Evolutionary conservation across 2,888 invertebrate species (phyloP), one percentile per base, ranked within the genome.

Genomic region (Tetrapedia diversipes): DNA sequence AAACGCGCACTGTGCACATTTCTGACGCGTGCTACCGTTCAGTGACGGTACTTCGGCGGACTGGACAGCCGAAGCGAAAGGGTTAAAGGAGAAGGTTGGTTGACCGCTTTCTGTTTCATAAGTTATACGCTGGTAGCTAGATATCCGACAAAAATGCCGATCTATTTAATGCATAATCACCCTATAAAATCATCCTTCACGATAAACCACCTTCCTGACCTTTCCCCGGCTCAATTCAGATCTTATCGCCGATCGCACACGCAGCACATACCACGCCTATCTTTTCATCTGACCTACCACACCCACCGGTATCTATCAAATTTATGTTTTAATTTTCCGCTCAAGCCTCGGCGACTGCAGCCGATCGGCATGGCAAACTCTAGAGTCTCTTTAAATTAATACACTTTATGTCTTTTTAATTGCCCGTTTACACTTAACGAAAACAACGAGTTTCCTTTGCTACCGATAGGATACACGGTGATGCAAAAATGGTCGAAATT

Each of bases 181-280:
- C 11, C 8, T 57, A 57, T 57, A n/a, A 56, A 56, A 37, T 24
- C 22, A 56, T 56, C 56, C 19, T 37, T 56, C 37, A 37, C 37
- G 16, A 10, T 16, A 16, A 14, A 37, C n/a, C 56, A 56, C 37
- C 56, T 56, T 37, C 1, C 56, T 37, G 54, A 54, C 54, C 54
- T 54, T 54, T 54, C 19, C 19, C 22, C 54, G 8, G 4, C 14
- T 22, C 37, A 34, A 37, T 37, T 56, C 24, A 39, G 56, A 37
- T 24, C 37, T 56, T 56, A 56, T 56, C 37, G 22, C 37, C 34
- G 24, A 56, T 56, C 56, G 24, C 39, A 56, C 37, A 37, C 37
- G 37, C 24, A 22, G 11, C n/a, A 37, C 29, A 32, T 10, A 43
- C 51, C 27, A 27, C 39, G n/a, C 34, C 37, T 51, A 51, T 34